These are phyloP conservation scores for Drusus annulatus DNA, from an alignment of 1,140 invertebrate species.

Conservation along the genomic window DNA sequence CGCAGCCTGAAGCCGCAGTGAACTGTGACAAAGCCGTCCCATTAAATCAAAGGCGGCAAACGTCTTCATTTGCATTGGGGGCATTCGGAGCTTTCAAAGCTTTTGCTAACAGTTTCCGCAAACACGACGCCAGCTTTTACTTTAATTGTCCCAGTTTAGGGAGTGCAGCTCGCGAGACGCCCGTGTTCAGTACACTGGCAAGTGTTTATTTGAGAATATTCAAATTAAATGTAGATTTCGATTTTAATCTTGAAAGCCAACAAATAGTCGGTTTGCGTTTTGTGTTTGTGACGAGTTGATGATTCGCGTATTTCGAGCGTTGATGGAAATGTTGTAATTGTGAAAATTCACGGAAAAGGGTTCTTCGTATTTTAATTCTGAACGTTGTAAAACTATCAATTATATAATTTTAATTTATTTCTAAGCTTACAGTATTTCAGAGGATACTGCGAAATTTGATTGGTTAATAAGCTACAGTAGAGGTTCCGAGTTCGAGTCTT, in stretches of 20 bases:
- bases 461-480: too few species aligned
- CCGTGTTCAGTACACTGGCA: background rate
- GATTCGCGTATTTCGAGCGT: too few species aligned
- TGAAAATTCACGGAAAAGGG: too few species aligned
- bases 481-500: too few species aligned
- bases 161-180: background rate
- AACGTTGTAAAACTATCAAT: too few species aligned
- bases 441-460: too few species aligned
- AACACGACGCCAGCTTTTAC: slow-evolving; percentile 38
- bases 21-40: slow-evolving; percentile 20
- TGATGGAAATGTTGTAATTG: too few species aligned
- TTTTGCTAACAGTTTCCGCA: slow-evolving; percentile 38
- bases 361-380: too few species aligned
- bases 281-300: too few species aligned
- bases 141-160: slow-evolving; percentile 35
- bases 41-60: slow-evolving; percentile 38
- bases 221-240: slow-evolving; percentile 36
- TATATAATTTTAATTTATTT: too few species aligned
- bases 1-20: background rate
- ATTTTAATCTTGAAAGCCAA: background rate
- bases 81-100: slow-evolving; percentile 19
- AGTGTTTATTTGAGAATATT: slow-evolving; percentile 40
- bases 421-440: too few species aligned
- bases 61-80: slow-evolving; percentile 48
- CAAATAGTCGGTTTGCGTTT: too few species aligned